Evolutionary conservation across 2,888 invertebrate species (phyloP), one percentile per base, ranked within the genome.

Genomic region (Acronicta alni): DNA sequence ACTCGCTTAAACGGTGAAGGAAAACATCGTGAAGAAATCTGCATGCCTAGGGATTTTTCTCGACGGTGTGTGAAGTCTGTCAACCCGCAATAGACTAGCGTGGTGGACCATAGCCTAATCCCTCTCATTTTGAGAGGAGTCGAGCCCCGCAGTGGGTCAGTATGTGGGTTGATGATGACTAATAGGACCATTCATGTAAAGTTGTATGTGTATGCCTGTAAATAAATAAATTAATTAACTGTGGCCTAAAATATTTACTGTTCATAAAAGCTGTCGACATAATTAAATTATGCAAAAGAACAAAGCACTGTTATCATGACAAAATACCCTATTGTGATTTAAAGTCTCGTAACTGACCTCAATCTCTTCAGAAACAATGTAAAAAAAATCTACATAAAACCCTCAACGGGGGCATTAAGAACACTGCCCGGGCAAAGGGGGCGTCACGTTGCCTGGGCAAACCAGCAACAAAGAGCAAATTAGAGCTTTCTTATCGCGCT

Each of bases 401-500:
- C 30, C 16, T 41, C 52, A 56, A 67, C 64, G 70, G 63, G 44
- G 45, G 20, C 48, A 69, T 62, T 56, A 63, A 44, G 41, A 35
- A 53, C 30, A 45, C 17, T 44, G 38, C 15, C 38, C 49, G 47
- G 41, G 51, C 47, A 45, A 18, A 37, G 51, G 44, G 43, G 48
- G 64, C 69, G 44, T 69, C 64, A 45, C 48, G 56, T 67, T 53
- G 56, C 42, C 49, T 52, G 56, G 56, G 30, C 49, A 52, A 52
- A 16, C 32, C 26, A 17, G 32, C 35, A 41, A 57, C 70, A 63
- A 62, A 51, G 38, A 63, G 52, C 47, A 63, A 67, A 67, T 67
- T 52, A 63, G 63, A 38, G 70, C 41, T 39, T 45, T 20, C 51
- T 51, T 38, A 54, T 61, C 49, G 46, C 26, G 52, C 64, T 67